phyloP scores from a whole-genome alignment of 1,140 invertebrate genomes.

The Eueides isabella region DNA sequence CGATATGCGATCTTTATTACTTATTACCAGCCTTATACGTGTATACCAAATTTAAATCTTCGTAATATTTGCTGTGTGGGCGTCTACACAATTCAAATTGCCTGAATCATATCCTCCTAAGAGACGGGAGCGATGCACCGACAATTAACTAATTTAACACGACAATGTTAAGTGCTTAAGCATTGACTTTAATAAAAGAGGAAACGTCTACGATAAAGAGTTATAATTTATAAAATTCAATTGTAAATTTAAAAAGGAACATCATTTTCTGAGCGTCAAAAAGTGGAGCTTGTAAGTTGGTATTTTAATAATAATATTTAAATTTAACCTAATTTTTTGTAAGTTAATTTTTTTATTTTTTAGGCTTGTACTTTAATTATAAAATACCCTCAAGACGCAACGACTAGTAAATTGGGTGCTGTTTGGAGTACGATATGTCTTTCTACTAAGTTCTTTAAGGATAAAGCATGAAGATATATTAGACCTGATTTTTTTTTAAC shows the following conservation, averaged over 20 bases:
- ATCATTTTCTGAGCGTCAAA: too few species aligned
- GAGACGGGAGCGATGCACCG: conserved; percentile 55
- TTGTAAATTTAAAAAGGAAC: too few species aligned
- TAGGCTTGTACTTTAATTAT: too few species aligned
- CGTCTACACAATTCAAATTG: conserved; percentile 36
- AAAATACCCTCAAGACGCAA: too few species aligned
- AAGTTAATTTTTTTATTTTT: too few species aligned
- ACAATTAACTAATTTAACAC: conserved; percentile 71
- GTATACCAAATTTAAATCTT: background rate
- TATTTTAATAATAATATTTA: too few species aligned
- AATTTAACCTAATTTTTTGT: too few species aligned
- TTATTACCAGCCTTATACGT: background rate
- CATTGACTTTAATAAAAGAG: conserved; percentile 53
- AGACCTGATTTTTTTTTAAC: background rate
- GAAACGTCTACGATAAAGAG: conserved; percentile 53
- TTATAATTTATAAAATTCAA: background rate
- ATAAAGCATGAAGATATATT: too few species aligned
- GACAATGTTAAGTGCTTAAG: conserved; percentile 61
- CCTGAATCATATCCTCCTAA: conserved; percentile 45
- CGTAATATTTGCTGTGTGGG: conserved; percentile 11
- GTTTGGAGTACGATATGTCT: too few species aligned
- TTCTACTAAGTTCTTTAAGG: too few species aligned
- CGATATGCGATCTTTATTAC: background rate
- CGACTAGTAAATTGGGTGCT: too few species aligned
- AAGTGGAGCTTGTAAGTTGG: too few species aligned